Evolutionary conservation across 2,888 invertebrate genomes (phyloP).

Genomic region (Oxycera nigricornis): DNA sequence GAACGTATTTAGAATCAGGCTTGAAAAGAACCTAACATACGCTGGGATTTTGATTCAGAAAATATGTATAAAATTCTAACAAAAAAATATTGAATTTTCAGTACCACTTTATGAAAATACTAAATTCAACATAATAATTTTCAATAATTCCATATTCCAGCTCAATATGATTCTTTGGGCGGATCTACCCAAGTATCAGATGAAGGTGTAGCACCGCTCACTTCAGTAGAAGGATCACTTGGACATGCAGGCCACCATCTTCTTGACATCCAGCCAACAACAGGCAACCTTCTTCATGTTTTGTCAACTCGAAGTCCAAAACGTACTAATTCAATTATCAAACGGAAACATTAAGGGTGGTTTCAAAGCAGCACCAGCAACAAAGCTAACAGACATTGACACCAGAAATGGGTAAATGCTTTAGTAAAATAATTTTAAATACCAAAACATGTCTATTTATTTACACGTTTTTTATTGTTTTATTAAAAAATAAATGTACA

Average conservation of each 20-base stretch:
- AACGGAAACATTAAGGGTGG: neutral
- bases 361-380: neutral
- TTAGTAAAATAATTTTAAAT: neutral
- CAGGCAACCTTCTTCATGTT: neutral
- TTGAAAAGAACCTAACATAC: no score
- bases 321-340: neutral
- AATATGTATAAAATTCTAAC: no score
- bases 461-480: neutral
- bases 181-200: conserved; percentile 51
- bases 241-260: neutral
- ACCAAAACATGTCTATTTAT: neutral
- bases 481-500: neutral
- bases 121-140: no score
- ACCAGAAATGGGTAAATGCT: neutral
- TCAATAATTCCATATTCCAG: no score
- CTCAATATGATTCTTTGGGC: conserved; percentile 53
- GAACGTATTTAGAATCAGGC: no score
- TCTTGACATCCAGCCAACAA: neutral
- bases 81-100: no score
- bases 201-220: conserved; percentile 53
- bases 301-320: conserved; percentile 31
- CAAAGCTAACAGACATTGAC: neutral
- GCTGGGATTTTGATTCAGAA: no score
- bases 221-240: conserved; percentile 41
- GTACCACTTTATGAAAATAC: no score